Conservation (phyloP, 2,888 invertebrate species). For the Limnephilus lunatus region DNA sequence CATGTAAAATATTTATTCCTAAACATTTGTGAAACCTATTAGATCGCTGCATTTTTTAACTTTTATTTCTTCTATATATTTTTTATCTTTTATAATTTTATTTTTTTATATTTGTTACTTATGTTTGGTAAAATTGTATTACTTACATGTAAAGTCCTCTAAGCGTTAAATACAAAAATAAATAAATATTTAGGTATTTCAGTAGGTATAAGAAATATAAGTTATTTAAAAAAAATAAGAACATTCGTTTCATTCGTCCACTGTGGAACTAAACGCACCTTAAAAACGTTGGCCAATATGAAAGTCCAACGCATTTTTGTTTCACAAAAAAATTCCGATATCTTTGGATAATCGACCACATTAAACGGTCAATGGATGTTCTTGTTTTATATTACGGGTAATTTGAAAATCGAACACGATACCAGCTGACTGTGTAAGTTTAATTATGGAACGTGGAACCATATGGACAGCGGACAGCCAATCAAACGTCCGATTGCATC, state of each 20-base stretch:
- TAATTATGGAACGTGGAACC: conserved; percentile 64
- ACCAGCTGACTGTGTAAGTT: conserved; percentile 59
- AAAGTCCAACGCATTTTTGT: background rate
- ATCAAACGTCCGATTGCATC: conserved; percentile 61
- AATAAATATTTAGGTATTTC: too few species aligned
- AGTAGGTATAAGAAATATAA: too few species aligned
- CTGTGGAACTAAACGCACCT: background rate
- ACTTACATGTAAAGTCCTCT: too few species aligned
- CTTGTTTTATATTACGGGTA: conserved; percentile 17
- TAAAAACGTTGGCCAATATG: background rate
- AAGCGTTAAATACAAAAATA: too few species aligned
- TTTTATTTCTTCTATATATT: too few species aligned
- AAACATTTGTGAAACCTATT: too few species aligned
- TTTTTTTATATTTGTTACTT: too few species aligned
- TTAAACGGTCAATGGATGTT: conserved; percentile 31
- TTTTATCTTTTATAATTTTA: too few species aligned
- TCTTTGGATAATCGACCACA: conserved; percentile 32
- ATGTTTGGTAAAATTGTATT: too few species aligned
- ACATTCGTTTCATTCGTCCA: background rate
- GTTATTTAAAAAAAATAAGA: too few species aligned
- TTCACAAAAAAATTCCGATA: background rate
- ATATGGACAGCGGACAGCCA: conserved; percentile 65
- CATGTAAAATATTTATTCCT: too few species aligned
- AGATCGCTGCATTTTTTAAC: too few species aligned
- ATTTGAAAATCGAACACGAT: conserved; percentile 59